Conservation (phyloP, 2,113 vertebrate species). For the Maccullochella peelii region DNA sequence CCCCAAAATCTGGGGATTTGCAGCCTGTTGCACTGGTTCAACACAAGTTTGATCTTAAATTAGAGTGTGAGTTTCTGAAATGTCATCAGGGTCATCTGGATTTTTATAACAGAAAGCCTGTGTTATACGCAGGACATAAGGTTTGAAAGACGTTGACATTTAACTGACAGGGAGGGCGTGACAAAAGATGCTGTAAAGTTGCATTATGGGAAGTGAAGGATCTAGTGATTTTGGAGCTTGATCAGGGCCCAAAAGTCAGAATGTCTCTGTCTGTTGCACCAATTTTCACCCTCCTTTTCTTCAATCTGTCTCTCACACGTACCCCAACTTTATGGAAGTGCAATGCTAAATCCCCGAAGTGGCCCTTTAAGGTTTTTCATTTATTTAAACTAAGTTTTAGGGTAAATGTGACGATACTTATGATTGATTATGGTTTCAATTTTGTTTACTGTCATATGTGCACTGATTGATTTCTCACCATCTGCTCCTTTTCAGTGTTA, state of each 20-base stretch:
- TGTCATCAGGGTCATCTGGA: too few species aligned
- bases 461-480: not conserved
- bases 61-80: not conserved
- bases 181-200: not conserved
- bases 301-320: not conserved
- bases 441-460: not conserved
- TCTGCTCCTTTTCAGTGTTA: not conserved
- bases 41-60: too few species aligned
- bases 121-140: too few species aligned
- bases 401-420: not conserved
- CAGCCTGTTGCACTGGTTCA: not conserved
- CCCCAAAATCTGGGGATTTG: too few species aligned
- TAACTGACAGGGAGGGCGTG: too few species aligned
- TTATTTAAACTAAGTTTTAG: not conserved
- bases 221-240: not conserved
- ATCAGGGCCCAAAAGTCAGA: not conserved
- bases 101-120: too few species aligned
- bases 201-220: not conserved
- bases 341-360: not conserved
- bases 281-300: not conserved
- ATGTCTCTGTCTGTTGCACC: not conserved
- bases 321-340: not conserved
- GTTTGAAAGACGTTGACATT: too few species aligned
- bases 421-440: slow-evolving; percentile 1
- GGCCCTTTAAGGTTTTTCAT: not conserved